Base-by-base conservation (phyloP, 2,797 vertebrate genomes). In the Poecilia picta region DNA sequence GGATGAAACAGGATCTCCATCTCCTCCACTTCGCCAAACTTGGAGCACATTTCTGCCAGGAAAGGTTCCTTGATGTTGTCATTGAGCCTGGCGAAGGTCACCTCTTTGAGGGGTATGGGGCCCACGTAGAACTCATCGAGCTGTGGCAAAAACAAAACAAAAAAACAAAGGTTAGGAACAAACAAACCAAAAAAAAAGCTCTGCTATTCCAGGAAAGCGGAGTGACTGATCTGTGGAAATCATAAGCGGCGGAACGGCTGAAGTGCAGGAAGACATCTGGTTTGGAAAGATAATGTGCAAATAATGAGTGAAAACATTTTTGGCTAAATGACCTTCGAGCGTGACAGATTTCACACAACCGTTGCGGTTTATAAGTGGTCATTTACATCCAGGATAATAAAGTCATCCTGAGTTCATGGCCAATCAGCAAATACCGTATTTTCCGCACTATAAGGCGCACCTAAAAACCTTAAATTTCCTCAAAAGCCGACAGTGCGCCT, bases 61-160 rank as follows among this genome's bases (percentile, higher is more conserved):
- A 98, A 98, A 18, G 96, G 96, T 92, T 98, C 97, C 85, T 96
- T 97, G 77, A 99, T 97, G 82, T 99, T 99, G 94, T 99, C 98
- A 83, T 99, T 99, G 57, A 99, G 96, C 6, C 97, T 94, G 2
- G 97, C 98, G 4, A 99, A 99, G 36, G 97, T 98, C 91, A 99
- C 97, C 94, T 99, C 98, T 85, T 98, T 98, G 88, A 97, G 95
- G 2, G 98, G 98, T 81, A 98, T 96, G 71, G 97, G 97, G 47
- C 98, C 98, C 71, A 98, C 96, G 6, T 98, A 98, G 91, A 96
- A 98, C 88, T 99, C 97, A 83, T 99, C 98, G 83, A 98, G 95
- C 98, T 99, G 91, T 25, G 0, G 57, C 41, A 16, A 71, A 84
- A 45, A 66, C n/a, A n/a, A n/a, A n/a, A n/a, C n/a, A n/a, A n/a